A percentile compares a stretch with the other conserved stretches of the same genome.
Evolutionary conservation across 2,113 vertebrate species (phyloP).

Genomic region (Oreocharis arfaki): DNA sequence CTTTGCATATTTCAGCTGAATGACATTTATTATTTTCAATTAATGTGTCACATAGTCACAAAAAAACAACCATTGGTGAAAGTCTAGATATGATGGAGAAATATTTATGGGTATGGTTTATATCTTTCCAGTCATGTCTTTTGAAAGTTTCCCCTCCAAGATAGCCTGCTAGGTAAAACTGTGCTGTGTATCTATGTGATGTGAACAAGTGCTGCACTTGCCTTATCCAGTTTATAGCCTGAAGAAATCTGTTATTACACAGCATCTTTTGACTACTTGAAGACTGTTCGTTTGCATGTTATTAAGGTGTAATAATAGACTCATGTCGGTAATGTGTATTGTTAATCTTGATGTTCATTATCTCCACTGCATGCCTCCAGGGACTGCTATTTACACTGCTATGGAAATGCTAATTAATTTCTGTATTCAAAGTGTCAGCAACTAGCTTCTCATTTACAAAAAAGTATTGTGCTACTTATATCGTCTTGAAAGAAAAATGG

Average conservation of each 20-base stretch:
- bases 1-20: conserved; percentile 3
- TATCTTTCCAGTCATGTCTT: neutral
- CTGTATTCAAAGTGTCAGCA: conserved; percentile 18
- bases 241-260: neutral
- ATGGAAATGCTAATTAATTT: conserved; percentile 57
- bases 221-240: neutral
- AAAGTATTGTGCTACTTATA: neutral
- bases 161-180: neutral
- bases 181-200: neutral
- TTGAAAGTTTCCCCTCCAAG: neutral
- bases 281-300: neutral
- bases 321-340: neutral
- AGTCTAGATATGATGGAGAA: neutral
- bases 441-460: conserved; percentile 2
- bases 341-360: conserved; percentile 43
- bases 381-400: neutral
- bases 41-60: neutral
- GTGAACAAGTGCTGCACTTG: neutral
- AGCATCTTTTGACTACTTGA: neutral
- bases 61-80: neutral
- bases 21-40: neutral
- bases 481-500: neutral
- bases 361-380: neutral
- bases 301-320: neutral
- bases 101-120: neutral